Evolutionary conservation across 2,113 vertebrate genomes (phyloP).

Genomic region (Nycticorax nycticorax): DNA sequence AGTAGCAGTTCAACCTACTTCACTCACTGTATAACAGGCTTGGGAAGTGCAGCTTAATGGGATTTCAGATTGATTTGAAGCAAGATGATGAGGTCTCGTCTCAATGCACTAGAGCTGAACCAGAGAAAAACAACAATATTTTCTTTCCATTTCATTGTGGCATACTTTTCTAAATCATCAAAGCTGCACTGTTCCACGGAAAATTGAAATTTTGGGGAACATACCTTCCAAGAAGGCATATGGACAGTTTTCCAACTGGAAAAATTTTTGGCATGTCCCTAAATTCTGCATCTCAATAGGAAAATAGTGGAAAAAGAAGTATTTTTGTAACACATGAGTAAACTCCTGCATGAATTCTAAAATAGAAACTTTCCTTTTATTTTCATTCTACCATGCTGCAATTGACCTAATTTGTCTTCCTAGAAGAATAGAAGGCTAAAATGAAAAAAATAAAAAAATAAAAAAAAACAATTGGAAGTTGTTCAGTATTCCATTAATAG

Average conservation of each 20-base stretch:
- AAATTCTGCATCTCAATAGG: background rate
- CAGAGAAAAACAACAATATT: background rate
- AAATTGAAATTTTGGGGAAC: background rate
- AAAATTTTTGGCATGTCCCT: background rate
- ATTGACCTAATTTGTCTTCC: background rate
- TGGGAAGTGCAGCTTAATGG: background rate
- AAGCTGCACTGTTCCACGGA: background rate
- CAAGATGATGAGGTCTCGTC: background rate
- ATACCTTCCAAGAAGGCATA: background rate
- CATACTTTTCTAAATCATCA: background rate
- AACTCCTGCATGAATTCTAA: background rate
- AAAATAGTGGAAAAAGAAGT: background rate
- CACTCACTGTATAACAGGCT: fast-evolving
- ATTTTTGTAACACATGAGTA: background rate
- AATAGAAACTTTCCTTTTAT: background rate
- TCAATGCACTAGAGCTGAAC: background rate
- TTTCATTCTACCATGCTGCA: background rate
- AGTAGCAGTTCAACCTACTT: background rate
- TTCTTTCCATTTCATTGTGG: background rate
- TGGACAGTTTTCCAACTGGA: background rate
- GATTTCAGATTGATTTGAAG: background rate
- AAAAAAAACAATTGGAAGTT: background rate
- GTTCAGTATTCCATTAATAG: background rate
- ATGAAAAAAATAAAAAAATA: background rate
- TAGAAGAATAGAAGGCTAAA: background rate